Conservation (phyloP, 2,888 invertebrate genomes). For the Mystacides longicornis region DNA sequence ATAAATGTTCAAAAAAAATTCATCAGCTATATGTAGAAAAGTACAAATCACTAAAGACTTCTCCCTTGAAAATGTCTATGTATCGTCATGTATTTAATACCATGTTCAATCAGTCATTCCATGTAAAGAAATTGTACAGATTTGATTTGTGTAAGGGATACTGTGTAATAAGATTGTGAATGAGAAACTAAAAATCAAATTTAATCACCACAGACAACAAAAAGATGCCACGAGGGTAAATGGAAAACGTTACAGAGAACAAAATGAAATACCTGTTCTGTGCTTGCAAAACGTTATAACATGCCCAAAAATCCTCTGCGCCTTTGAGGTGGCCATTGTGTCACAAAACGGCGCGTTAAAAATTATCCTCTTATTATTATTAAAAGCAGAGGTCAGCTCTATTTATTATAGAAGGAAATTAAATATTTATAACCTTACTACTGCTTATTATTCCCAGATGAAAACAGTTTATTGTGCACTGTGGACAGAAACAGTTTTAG, state of each 20-base stretch:
- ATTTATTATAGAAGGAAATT: conserved; percentile 7
- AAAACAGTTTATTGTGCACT: conserved; percentile 7
- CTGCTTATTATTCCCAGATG: not conserved
- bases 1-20: not conserved
- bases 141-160: conserved; percentile 1
- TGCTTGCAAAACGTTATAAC: conserved; percentile 4
- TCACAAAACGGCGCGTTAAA: no score
- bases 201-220: not conserved
- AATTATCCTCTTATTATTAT: no score
- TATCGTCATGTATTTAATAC: conserved; percentile 1
- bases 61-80: conserved; percentile 3
- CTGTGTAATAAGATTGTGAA: not conserved
- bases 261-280: not conserved
- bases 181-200: not conserved
- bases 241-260: not conserved
- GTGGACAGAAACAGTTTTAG: conserved; percentile 5
- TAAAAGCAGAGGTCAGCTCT: conserved; percentile 1
- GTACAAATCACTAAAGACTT: not conserved
- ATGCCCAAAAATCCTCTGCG: no score
- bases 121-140: conserved; percentile 1
- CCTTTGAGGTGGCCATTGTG: no score
- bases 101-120: not conserved
- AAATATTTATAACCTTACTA: conserved; percentile 6
- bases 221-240: conserved; percentile 1
- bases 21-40: not conserved